Base-by-base conservation (phyloP, 2,113 vertebrate species). In the Synodontis membranacea region DNA sequence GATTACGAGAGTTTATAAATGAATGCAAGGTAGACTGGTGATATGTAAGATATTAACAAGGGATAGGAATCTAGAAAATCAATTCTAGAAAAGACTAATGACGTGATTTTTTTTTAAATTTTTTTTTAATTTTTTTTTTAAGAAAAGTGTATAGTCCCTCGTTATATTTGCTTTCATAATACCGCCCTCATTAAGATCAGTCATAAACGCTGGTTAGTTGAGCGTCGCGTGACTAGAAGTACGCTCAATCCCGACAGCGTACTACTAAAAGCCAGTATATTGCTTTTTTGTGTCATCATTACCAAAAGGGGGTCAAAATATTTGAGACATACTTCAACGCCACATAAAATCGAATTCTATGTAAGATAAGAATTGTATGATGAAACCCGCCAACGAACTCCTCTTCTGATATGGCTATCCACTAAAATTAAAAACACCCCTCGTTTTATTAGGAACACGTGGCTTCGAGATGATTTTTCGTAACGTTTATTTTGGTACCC, bases 211-310 rank as follows among this genome's bases (percentile, higher is more conserved):
- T 62, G 58, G 56, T 62, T 81, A 62, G 56, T 25, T 62, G 37
- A 42, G 39, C 54, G 44, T 81, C n/a, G 21, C 21, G 7, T 81
- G 54, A 25, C 11, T 25, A n/a, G 12, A 46, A 42, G 8, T 19
- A 46, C 34, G 58, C 46, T 82, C 39, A 12, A 82, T 60, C 37
- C 31, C 39, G 80, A 82, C 58, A 82, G 80, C 80, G 19, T 81
- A 81, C n/a, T 60, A 62, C 39, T 25, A 19, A 28, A 82, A 81
- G 25, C 37, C 54, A 44, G 37, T 28, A 82, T 64, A 64, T 46
- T 82, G 80, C 80, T 82, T 64, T 82, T 82, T 44, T 82, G 46
- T 64, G 39, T 46, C 80, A 82, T 82, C 21, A 44, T 82, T 48
- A 64, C 37, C 46, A 64, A 82, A 46, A 64, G 80, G 42, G 37